Conservation (phyloP, 2,113 vertebrate genomes). For the Sigmodon hispidus region DNA sequence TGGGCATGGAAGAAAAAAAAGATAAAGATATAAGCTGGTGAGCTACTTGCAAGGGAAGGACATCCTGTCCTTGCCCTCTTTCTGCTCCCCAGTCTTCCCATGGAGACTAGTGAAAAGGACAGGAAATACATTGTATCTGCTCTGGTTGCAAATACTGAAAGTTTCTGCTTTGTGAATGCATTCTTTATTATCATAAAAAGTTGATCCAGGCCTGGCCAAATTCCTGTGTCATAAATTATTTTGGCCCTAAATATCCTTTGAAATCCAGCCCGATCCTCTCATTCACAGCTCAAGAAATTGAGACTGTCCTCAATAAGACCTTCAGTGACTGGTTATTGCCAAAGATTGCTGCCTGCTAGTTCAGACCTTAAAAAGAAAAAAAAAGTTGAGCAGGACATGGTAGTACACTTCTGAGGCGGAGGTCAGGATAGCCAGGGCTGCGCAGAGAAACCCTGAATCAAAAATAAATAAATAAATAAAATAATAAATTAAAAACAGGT, state of each 20-base stretch:
- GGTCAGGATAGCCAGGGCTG: neutral
- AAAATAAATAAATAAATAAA: no score
- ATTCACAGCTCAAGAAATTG: conserved; percentile 47
- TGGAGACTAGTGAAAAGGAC: conserved; percentile 59
- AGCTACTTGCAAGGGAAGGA: conserved; percentile 59
- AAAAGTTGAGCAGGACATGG: neutral
- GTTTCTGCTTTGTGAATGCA: conserved; percentile 66
- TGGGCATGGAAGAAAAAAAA: neutral
- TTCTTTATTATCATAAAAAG: conserved; percentile 65
- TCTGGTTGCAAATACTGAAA: conserved; percentile 60
- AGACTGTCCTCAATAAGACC: conserved; percentile 27
- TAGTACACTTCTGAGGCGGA: neutral
- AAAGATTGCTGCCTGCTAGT: conserved; percentile 32
- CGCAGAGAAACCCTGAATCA: neutral
- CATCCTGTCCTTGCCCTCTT: conserved; percentile 65
- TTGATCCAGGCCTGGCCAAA: conserved; percentile 40
- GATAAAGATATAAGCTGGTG: conserved; percentile 16
- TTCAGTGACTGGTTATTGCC: conserved; percentile 21
- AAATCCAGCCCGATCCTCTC: conserved; percentile 27
- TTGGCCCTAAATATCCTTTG: conserved; percentile 52
- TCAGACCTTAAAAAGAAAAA: neutral
- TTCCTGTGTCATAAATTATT: conserved; percentile 54
- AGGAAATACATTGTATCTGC: conserved; percentile 77
- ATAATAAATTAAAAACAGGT: neutral
- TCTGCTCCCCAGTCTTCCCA: neutral